Evolutionary conservation across 2,113 vertebrate species (phyloP).

Genomic region (Clarias gariepinus): DNA sequence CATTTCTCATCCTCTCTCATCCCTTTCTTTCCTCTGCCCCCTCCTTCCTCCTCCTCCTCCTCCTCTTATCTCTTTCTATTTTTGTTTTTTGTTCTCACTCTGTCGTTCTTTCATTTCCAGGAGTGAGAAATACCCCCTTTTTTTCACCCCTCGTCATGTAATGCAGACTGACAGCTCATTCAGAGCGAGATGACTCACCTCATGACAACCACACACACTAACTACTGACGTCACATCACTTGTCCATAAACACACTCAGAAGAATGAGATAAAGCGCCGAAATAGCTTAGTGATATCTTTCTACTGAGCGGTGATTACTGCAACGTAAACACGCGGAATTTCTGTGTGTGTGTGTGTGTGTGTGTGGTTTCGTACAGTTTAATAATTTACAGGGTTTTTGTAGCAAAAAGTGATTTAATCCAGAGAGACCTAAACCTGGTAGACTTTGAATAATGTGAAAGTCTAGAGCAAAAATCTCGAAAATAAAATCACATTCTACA

Average conservation of each 20-base stretch:
- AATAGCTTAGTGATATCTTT: background rate
- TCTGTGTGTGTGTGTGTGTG: background rate
- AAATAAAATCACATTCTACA: background rate
- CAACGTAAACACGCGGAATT: background rate
- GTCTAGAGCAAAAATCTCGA: background rate
- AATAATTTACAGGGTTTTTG: background rate
- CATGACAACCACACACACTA: background rate
- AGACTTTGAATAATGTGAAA: background rate
- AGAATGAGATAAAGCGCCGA: background rate
- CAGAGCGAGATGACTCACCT: conserved; percentile 53
- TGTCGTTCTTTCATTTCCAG: conserved; percentile 27
- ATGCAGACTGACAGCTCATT: conserved; percentile 55
- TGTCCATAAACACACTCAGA: background rate
- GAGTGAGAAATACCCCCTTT: conserved; percentile 33
- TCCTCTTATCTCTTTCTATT: background rate
- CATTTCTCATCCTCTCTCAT: too few relatives aligned
- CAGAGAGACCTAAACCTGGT: background rate
- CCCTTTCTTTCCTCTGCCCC: background rate
- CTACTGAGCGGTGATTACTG: background rate
- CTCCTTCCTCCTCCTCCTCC: too few relatives aligned
- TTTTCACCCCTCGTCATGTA: conserved; percentile 42
- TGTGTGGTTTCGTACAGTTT: background rate
- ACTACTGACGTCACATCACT: conserved; percentile 6
- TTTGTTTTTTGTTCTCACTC: background rate
- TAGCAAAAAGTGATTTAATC: background rate